Evolutionary conservation across 2,888 invertebrate genomes (phyloP).

Genomic region (Eupithecia exiguata): DNA sequence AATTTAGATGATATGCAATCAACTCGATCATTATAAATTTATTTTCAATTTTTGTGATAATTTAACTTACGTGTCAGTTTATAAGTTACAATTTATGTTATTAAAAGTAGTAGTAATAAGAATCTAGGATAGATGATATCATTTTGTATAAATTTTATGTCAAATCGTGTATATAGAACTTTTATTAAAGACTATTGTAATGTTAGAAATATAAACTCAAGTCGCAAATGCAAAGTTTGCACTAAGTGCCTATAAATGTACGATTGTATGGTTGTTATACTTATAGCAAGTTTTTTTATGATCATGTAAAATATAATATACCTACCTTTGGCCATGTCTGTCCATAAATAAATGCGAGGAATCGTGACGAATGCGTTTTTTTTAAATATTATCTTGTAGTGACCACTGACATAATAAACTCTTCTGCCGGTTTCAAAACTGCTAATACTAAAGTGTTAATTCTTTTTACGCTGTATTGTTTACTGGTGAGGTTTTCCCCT

Average conservation of each 20-base stretch:
- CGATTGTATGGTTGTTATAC: constrained; percentile 35
- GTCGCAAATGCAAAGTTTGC: constrained; percentile 36
- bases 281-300: constrained; percentile 35
- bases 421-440: not conserved
- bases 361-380: constrained; percentile 29
- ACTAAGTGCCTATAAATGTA: constrained; percentile 36
- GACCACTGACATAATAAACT: not conserved
- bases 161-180: constrained; percentile 34
- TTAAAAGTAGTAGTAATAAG: constrained; percentile 4
- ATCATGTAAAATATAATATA: constrained; percentile 31
- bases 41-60: constrained; percentile 46
- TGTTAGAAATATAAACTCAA: constrained; percentile 18
- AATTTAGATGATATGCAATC: constrained; percentile 28
- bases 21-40: constrained; percentile 31
- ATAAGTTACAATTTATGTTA: constrained; percentile 21
- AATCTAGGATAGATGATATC: constrained; percentile 18
- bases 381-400: not conserved
- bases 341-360: constrained; percentile 41
- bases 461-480: not conserved
- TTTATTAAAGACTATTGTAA: constrained; percentile 22
- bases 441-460: not conserved
- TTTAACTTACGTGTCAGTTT: constrained; percentile 32
- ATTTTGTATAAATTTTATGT: constrained; percentile 25
- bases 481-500: constrained; percentile 5
- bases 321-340: constrained; percentile 43